Conservation (phyloP, 2,888 invertebrate species). For the Leucophenga montana region DNA sequence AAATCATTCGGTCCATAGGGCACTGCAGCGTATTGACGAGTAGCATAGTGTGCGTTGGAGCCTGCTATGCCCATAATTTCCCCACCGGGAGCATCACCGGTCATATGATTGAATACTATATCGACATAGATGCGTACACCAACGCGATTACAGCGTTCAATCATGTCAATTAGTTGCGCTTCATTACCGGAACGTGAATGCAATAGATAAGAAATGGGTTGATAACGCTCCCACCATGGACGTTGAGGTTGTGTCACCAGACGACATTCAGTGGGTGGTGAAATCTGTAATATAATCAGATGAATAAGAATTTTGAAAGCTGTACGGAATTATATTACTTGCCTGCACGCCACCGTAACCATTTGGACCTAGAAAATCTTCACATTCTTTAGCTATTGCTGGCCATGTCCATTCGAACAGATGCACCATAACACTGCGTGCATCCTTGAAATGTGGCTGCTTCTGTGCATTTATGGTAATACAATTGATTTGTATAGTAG, state of each 20-base stretch:
- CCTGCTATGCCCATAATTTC: constrained; percentile 14
- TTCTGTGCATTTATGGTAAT: constrained; percentile 27
- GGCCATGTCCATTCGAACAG: constrained; percentile 87
- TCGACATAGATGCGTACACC: constrained; percentile 28
- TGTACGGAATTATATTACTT: constrained; percentile 33
- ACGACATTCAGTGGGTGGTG: constrained; percentile 21
- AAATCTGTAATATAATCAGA: constrained; percentile 5
- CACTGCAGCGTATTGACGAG: constrained; percentile 5
- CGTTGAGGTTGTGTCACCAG: neutral
- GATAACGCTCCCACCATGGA: constrained; percentile 29
- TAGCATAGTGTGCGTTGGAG: neutral
- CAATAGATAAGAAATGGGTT: constrained; percentile 24
- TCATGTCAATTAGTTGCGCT: constrained; percentile 11
- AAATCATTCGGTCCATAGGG: constrained; percentile 80
- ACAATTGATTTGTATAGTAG: neutral
- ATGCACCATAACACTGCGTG: constrained; percentile 80
- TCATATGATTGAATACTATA: constrained; percentile 27
- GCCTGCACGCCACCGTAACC: constrained; percentile 84
- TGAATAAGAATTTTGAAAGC: neutral
- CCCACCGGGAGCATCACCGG: neutral
- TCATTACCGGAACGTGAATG: constrained; percentile 27
- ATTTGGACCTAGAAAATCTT: constrained; percentile 80
- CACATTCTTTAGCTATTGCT: constrained; percentile 85
- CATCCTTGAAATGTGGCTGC: constrained; percentile 62
- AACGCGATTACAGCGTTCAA: constrained; percentile 15